Evolutionary conservation across 2,797 vertebrate species (phyloP).

Genomic region (Cryptoblepharus egeriae): DNA sequence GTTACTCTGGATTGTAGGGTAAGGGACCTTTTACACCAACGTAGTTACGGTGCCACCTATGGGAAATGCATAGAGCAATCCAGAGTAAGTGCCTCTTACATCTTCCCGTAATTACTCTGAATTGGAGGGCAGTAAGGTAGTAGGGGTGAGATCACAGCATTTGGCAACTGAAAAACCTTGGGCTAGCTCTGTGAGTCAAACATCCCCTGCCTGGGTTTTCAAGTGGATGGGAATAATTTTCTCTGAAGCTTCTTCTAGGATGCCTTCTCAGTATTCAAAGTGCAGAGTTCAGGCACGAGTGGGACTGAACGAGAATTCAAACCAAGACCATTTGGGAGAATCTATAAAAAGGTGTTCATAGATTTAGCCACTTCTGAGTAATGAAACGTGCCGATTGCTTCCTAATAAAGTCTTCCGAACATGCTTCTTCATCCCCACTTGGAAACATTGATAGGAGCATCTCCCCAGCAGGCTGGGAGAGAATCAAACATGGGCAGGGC

Average conservation of each 20-base stretch:
- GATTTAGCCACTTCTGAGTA: rapidly evolving
- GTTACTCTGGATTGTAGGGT: too few relatives aligned
- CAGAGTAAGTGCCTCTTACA: too few relatives aligned
- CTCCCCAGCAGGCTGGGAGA: neutral
- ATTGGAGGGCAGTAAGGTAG: too few relatives aligned
- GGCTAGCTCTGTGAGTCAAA: neutral
- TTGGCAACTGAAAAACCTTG: too few relatives aligned
- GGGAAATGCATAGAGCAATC: too few relatives aligned
- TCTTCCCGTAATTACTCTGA: too few relatives aligned
- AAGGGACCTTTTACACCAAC: too few relatives aligned
- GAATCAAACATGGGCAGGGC: conserved; percentile 35
- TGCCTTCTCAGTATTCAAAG: neutral
- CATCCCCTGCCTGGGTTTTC: neutral
- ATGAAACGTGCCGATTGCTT: neutral
- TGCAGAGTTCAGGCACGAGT: neutral
- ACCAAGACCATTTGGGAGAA: neutral
- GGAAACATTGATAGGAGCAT: conserved; percentile 27
- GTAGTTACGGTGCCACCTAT: too few relatives aligned
- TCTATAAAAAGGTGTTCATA: neutral
- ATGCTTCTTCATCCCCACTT: neutral
- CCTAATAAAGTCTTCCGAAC: neutral
- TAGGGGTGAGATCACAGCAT: too few relatives aligned
- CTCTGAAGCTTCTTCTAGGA: neutral
- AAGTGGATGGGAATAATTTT: neutral
- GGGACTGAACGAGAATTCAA: rapidly evolving